Percentiles rank a stretch among this genome's conserved stretches.
These are phyloP conservation scores for Spilogale gracilis DNA, from an alignment of 2,113 vertebrate genomes.

Conservation along the genomic window DNA sequence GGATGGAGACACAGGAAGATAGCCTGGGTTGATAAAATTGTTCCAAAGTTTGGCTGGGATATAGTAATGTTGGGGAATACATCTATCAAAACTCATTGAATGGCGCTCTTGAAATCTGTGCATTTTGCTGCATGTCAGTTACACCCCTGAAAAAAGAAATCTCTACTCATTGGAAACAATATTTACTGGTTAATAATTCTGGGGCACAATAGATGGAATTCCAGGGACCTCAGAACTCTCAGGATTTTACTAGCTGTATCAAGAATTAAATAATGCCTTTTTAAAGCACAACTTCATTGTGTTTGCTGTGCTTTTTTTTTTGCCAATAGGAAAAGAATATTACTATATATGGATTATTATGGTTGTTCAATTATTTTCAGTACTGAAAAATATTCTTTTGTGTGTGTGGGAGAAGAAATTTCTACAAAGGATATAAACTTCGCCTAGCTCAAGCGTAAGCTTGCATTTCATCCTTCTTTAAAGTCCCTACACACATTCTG, in stretches of 20 bases:
- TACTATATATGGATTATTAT: not conserved
- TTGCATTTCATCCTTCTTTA: not conserved
- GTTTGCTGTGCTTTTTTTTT: not conserved
- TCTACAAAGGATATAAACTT: not conserved
- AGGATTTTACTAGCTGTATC: not conserved
- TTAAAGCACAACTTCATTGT: constrained; percentile 3
- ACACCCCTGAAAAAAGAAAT: not conserved
- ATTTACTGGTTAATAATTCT: not conserved
- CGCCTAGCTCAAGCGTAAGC: not conserved
- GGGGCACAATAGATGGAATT: not conserved
- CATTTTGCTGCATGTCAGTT: not conserved
- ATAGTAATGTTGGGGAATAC: not conserved
- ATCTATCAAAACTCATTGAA: not conserved
- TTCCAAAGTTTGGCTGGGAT: not conserved
- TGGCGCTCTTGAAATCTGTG: not conserved
- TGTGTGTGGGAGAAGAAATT: not conserved
- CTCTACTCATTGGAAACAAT: not conserved
- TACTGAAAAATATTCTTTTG: not conserved
- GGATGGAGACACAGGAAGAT: not conserved
- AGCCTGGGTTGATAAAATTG: not conserved
- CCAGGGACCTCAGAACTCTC: not conserved
- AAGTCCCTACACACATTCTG: not conserved
- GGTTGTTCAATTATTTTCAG: not conserved
- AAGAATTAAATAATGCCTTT: constrained; percentile 1
- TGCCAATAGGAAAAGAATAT: not conserved